Base-by-base conservation (phyloP, 2,888 invertebrate genomes). In the Eupeodes luniger region DNA sequence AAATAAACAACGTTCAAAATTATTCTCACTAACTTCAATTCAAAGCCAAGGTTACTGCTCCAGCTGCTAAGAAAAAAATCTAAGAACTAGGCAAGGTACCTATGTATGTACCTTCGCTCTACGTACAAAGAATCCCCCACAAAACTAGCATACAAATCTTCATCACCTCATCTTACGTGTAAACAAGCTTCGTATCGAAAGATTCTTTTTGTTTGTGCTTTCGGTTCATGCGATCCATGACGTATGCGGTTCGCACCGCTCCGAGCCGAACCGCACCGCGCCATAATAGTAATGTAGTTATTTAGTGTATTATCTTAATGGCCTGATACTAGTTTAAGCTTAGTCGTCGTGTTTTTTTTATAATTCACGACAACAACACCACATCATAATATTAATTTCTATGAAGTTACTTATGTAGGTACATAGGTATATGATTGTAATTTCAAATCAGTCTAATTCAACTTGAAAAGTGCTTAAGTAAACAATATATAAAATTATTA, bases 161-260 rank as follows among this genome's bases (percentile, higher is more conserved):
- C 74, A 88, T 85, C 88, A 85, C 84, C 85, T 88, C 84, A 85
- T 88, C 83, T 78, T 55, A 67, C 47, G 62, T 78, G 57, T 67
- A 83, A 87, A 77, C 80, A 87, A 80, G 76, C 70, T 76, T 5
- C 27, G 19, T 57, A 87, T 87, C 83, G 83, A 67, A 87, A 87
- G 87, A 87, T 81, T 77, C 53, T 72, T 77, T 47, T 59, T 55
- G 49, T 27, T 11, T 61, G 27, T 53, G 16, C 40, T 27, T 19
- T 36, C 75, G 47, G 53, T 86, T 86, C 86, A 79, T 85, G 55
- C 88, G 85, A 88, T 88, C 66, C 12, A 59, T 88, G 85, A 88
- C 88, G 88, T 84, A 80, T 19, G 44, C 34, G 34, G 10, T 7
- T 49, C 6, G 4, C 34, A 47, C 19, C 57, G 55, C 19, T 14